Percentiles rank a stretch among this genome's conserved stretches.
phyloP scores from a whole-genome alignment of 2,888 invertebrate genomes.

The Parnassius mnemosyne region DNA sequence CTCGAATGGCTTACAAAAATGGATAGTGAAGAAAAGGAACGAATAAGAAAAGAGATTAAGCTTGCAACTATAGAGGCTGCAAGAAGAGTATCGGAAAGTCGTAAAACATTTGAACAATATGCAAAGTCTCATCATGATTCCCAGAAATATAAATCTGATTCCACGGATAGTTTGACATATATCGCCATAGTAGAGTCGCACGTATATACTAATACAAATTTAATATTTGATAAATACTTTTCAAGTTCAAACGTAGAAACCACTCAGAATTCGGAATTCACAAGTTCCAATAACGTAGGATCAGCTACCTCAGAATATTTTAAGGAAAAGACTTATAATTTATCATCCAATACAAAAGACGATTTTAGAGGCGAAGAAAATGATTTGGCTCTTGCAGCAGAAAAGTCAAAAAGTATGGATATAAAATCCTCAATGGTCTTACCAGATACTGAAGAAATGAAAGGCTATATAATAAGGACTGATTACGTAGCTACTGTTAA shows the following conservation, averaged over 20 bases:
- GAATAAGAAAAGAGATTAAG: constrained; percentile 40
- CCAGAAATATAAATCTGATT: not conserved
- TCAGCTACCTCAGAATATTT: not conserved
- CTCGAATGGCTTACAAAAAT: constrained; percentile 54
- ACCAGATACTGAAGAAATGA: not conserved
- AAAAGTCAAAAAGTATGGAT: not conserved
- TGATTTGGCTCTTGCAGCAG: not conserved
- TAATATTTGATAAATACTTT: constrained; percentile 54
- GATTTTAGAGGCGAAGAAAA: not conserved
- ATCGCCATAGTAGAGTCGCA: constrained; percentile 70
- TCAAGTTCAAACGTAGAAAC: constrained; percentile 30
- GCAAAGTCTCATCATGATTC: not conserved
- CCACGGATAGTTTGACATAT: constrained; percentile 42
- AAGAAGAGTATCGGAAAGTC: constrained; percentile 11
- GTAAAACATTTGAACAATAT: not conserved
- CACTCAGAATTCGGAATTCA: not conserved
- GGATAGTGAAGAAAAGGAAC: constrained; percentile 33
- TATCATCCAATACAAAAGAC: constrained; percentile 1
- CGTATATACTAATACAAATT: constrained; percentile 66
- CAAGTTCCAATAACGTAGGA: constrained; percentile 1
- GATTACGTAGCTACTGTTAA: constrained; percentile 23
- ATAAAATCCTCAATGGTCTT: not conserved
- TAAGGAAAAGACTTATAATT: not conserved
- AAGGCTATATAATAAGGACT: constrained; percentile 1
- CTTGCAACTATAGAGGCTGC: constrained; percentile 18